phyloP scores from a whole-genome alignment of 2,888 invertebrate genomes.

The Steinernema scapterisci region DNA sequence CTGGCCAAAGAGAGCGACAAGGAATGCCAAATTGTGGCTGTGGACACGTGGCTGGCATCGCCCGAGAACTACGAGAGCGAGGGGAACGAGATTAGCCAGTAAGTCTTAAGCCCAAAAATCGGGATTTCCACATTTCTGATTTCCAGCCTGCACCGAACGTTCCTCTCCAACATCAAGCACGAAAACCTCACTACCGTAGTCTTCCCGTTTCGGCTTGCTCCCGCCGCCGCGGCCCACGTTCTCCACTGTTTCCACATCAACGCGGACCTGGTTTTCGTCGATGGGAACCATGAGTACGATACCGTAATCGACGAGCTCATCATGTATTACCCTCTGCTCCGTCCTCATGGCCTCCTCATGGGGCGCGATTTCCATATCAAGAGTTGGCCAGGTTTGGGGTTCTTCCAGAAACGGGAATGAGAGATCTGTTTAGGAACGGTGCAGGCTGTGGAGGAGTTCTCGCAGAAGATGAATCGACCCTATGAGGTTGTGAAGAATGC shows the following conservation, averaged over 20 bases:
- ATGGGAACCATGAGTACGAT: conserved; percentile 17
- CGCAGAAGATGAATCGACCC: conserved; percentile 12
- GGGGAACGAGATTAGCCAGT: conserved; percentile 6
- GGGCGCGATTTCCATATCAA: conserved; percentile 13
- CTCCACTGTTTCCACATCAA: conserved; percentile 27
- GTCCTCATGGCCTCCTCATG: background rate
- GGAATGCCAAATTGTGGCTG: conserved; percentile 17
- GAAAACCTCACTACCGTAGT: conserved; percentile 4
- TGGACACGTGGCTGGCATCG: conserved; percentile 26
- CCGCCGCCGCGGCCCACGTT: conserved; percentile 11
- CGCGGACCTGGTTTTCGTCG: conserved; percentile 14
- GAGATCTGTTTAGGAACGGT: background rate
- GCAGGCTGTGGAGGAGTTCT: background rate
- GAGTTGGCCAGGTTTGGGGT: background rate
- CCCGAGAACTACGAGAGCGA: conserved; percentile 11
- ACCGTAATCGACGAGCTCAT: conserved; percentile 10
- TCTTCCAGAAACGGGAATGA: background rate
- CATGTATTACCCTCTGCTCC: conserved; percentile 16
- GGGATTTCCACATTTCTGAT: no score
- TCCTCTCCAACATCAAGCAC: conserved; percentile 17
- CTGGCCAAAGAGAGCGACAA: background rate
- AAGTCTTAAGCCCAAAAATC: no score
- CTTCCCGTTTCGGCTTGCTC: background rate
- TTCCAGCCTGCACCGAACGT: background rate
- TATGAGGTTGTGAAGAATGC: conserved; percentile 6